phyloP scores from a whole-genome alignment of 2,888 invertebrate genomes.

The Mongoloraphidia duomilia region DNA sequence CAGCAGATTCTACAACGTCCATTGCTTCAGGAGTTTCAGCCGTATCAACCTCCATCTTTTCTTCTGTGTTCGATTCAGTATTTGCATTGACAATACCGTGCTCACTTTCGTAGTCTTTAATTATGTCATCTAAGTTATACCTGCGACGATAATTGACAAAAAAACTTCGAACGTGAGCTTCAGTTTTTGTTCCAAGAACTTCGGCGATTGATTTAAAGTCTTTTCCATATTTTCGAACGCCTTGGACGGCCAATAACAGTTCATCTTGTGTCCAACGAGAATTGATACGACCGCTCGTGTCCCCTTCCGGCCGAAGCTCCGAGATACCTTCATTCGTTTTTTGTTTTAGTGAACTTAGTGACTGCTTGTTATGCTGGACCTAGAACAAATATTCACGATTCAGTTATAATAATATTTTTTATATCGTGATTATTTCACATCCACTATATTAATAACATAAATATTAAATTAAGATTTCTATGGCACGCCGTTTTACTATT shows the following conservation, averaged over 20 bases:
- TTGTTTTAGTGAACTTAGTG: conserved; percentile 71
- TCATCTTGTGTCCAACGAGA: conserved; percentile 91
- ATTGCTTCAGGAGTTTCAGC: conserved; percentile 1
- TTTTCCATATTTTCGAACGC: conserved; percentile 68
- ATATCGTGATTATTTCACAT: too few relatives aligned
- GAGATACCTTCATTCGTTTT: conserved; percentile 42
- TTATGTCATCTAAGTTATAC: conserved; percentile 73
- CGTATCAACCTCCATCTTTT: conserved; percentile 20
- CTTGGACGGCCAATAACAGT: conserved; percentile 78
- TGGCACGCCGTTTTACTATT: too few relatives aligned
- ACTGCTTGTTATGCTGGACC: conserved; percentile 93
- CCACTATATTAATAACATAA: too few relatives aligned
- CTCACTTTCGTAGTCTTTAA: conserved; percentile 75
- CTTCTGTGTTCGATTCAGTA: conserved; percentile 10
- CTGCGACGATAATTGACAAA: conserved; percentile 82
- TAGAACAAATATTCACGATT: conserved; percentile 30
- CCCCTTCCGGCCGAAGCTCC: conserved; percentile 27
- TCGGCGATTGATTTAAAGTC: conserved; percentile 91
- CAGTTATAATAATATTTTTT: neutral
- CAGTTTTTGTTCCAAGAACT: conserved; percentile 88
- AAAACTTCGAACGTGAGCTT: conserved; percentile 81
- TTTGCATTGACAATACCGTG: conserved; percentile 36
- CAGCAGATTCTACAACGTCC: neutral
- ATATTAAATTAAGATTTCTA: too few relatives aligned
- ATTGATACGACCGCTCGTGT: conserved; percentile 45